Base-by-base conservation (phyloP, 2,797 vertebrate species). In the Fratercula arctica region DNA sequence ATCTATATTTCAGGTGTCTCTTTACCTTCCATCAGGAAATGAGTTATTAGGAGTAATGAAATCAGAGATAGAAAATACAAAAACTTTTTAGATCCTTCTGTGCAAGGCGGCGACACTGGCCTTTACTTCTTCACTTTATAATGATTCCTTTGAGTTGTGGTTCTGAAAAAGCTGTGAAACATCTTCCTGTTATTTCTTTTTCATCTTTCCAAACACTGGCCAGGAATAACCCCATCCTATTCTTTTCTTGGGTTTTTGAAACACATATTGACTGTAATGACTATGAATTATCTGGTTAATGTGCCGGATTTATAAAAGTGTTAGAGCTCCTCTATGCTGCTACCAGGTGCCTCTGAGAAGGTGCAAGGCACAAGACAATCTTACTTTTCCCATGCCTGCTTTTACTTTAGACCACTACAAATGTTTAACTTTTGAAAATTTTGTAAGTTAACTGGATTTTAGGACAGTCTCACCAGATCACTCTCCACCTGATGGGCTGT, bases 21-120 rank as follows among this genome's bases (percentile, higher is more conserved):
- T 97, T 97, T 97, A 96, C 95, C 93, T 97, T 98, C 97, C 96
- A 93, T 97, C 95, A 97, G 96, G 96, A 97, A 97, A 97, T 5
- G 93, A 97, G 94, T 97, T 97, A 97, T 98, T 97, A 98, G 96
- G 97, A 97, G 96, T 97, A 97, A 98, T 97, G 96, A 96, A 97
- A 97, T 96, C 95, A 96, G 96, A 97, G 89, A 94, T 70, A 93
- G 97, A 91, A 97, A 97, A 98, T 97, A 98, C 95, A 97, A 97
- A 98, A 97, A 97, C 93, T 97, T 98, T 97, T 97, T 90, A 97
- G 97, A 97, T 98, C 97, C 95, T 97, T 98, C 96, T 95, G 95
- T 97, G 95, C 87, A 95, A 97, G 96, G 95, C 92, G 93, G 93
- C 61, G 84, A 97, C 94, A 96, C 82, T 77, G 75, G 97, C 96